Conservation (phyloP, 2,888 invertebrate species). For the Aphidoletes aphidimyza region DNA sequence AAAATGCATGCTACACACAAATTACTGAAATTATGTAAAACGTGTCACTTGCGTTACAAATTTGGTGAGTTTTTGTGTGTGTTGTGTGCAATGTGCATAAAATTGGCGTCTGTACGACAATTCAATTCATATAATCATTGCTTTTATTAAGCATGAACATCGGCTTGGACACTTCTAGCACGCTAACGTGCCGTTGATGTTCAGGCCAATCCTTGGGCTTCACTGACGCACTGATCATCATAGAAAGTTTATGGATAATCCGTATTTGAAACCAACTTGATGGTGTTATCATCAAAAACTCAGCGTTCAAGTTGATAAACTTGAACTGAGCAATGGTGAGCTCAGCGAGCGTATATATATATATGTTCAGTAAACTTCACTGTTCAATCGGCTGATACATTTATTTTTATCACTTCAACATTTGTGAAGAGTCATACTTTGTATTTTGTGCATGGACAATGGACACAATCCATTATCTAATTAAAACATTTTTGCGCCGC, state of each 20-base stretch:
- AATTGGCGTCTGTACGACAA: conserved; percentile 17
- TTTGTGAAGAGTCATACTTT: neutral
- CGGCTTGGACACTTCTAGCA: neutral
- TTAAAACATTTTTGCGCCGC: neutral
- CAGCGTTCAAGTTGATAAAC: too few relatives aligned
- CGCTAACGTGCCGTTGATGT: too few relatives aligned
- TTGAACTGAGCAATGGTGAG: too few relatives aligned
- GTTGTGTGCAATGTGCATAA: neutral
- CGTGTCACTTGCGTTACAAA: neutral
- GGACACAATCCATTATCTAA: conserved; percentile 47
- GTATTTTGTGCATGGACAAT: neutral
- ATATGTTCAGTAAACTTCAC: too few relatives aligned
- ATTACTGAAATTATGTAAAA: conserved; percentile 47
- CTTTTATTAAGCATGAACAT: neutral
- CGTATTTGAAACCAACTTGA: too few relatives aligned
- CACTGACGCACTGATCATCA: too few relatives aligned
- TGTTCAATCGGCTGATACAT: neutral
- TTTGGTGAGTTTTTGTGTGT: neutral
- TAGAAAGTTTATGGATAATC: too few relatives aligned
- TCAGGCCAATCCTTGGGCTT: too few relatives aligned
- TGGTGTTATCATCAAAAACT: too few relatives aligned
- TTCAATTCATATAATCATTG: neutral
- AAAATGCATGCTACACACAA: conserved; percentile 21
- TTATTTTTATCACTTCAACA: neutral
- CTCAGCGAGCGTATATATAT: too few relatives aligned